These are phyloP conservation scores for Stegostoma tigrinum DNA, from an alignment of 2,113 vertebrate species.

Conservation along the genomic window DNA sequence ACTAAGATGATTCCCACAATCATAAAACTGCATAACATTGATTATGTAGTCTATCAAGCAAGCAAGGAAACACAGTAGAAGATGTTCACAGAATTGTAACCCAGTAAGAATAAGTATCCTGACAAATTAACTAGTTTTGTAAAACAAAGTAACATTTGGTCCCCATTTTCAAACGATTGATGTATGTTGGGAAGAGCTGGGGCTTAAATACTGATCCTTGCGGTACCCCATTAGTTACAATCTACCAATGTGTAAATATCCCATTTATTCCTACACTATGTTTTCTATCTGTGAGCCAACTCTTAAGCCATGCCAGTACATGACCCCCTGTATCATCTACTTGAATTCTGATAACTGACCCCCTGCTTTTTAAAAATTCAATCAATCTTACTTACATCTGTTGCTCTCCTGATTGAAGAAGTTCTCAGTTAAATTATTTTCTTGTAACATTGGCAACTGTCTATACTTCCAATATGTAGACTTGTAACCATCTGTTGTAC, in stretches of 20 bases:
- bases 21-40: neutral
- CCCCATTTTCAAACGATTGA: too few species aligned
- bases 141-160: neutral
- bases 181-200: too few species aligned
- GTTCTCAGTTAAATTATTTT: neutral
- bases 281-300: too few species aligned
- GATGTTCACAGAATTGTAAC: neutral
- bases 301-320: too few species aligned
- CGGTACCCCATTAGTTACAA: too few species aligned
- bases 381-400: too few species aligned
- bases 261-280: too few species aligned
- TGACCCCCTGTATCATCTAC: too few species aligned
- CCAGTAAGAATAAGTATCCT: neutral
- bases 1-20: neutral
- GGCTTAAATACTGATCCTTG: too few species aligned
- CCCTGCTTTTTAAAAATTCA: neutral
- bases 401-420: neutral
- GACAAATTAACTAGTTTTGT: neutral
- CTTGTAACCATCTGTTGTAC: neutral
- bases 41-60: neutral
- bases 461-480: neutral
- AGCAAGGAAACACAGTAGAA: neutral
- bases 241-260: too few species aligned
- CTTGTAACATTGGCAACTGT: neutral
- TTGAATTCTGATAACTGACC: too few species aligned